Percentiles rank a stretch among this genome's conserved stretches.
Conservation (phyloP, 2,888 invertebrate species). For the Philhelius pedissequus region DNA sequence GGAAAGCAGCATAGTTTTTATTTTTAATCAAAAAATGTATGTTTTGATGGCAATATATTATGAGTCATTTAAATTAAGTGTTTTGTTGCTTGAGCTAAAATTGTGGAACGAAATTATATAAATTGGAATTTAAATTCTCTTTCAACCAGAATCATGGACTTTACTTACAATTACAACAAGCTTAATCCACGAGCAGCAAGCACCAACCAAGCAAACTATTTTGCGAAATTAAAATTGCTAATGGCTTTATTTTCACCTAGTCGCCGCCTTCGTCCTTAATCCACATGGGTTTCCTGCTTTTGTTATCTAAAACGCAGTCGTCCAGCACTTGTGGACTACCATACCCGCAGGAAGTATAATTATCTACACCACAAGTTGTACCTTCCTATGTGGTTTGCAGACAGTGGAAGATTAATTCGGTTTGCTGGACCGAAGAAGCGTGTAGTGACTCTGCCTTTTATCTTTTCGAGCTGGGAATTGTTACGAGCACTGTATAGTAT, state of each 20-base stretch:
- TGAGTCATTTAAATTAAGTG: background rate
- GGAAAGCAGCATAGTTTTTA: background rate
- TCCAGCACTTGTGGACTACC: background rate
- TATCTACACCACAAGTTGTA: background rate
- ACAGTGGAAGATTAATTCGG: conserved; percentile 11
- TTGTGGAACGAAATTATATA: background rate
- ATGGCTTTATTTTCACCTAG: background rate
- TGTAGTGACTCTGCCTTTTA: background rate
- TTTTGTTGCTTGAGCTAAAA: background rate
- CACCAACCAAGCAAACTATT: too few species aligned
- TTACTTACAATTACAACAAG: background rate
- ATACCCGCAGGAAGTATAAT: background rate
- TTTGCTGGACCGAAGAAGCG: background rate
- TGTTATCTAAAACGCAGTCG: conserved; percentile 16
- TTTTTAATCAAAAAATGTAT: background rate
- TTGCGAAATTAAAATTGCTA: background rate
- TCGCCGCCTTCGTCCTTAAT: background rate
- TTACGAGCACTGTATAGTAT: too few species aligned
- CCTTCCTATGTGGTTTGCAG: background rate
- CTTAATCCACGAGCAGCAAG: background rate
- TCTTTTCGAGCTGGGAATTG: background rate
- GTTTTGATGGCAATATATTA: background rate
- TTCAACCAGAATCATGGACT: background rate
- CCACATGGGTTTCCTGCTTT: background rate
- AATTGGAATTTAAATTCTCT: background rate